These are phyloP conservation scores for Aculops lycopersici DNA, from an alignment of 1,140 invertebrate genomes.

Conservation along the genomic window DNA sequence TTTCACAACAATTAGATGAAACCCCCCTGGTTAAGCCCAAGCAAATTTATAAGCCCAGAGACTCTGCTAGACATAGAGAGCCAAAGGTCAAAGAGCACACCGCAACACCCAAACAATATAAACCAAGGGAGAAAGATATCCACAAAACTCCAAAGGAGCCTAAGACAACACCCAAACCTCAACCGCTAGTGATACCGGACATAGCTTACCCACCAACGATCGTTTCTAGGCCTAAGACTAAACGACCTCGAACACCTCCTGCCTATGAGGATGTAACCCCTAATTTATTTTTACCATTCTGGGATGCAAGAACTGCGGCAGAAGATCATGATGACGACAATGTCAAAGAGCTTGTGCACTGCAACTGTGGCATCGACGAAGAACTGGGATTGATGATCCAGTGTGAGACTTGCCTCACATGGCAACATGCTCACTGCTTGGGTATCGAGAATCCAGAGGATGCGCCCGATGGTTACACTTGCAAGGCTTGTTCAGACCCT, in stretches of 20 bases:
- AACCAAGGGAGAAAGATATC: not conserved
- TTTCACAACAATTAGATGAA: no score
- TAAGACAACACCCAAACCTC: no score
- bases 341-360: constrained; percentile 43
- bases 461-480: constrained; percentile 63
- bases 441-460: constrained; percentile 39
- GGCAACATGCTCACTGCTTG: constrained; percentile 68
- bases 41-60: not conserved
- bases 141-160: not conserved
- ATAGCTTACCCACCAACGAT: not conserved
- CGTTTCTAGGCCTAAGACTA: not conserved
- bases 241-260: not conserved
- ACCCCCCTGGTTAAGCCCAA: no score
- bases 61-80: not conserved
- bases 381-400: constrained; percentile 79
- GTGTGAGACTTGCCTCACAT: constrained; percentile 68
- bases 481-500: constrained; percentile 48
- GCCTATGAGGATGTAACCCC: not conserved
- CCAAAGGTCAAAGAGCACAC: not conserved
- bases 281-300: constrained; percentile 4
- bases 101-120: not conserved
- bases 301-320: constrained; percentile 4
- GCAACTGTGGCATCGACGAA: constrained; percentile 41
- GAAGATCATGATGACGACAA: constrained; percentile 9
- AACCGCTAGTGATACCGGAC: no score